Base-by-base conservation (phyloP, 2,888 invertebrate genomes). In the Odontocerum albicorne region DNA sequence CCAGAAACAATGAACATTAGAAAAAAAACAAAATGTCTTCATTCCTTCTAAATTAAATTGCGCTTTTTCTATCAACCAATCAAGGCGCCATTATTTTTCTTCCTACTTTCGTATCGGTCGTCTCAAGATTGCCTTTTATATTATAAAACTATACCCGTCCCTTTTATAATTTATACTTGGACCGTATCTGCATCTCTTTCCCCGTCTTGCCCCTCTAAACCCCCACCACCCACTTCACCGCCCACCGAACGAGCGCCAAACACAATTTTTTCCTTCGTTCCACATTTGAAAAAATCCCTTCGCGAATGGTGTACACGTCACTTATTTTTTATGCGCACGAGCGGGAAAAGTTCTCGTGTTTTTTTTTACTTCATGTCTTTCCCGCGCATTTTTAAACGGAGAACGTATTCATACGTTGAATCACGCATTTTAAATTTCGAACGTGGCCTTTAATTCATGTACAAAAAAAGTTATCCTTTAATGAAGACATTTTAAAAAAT, bases 211-310 rank as follows among this genome's bases (percentile, higher is more conserved):
- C 6, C 27, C 6, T 10, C 4, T 27, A 27, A 4, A 7, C 10
- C 27, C 27, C 27, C 42, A 49, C 58, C 57, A 57, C 62, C 57
- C 59, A 49, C 57, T 57, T 61, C 49, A 60, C 62, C 60, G 51
- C 59, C 62, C 56, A 56, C 54, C 51, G 49, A 21, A 51, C 49
- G 33, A 36, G 54, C 46, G 53, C 45, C 44, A 57, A 56, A 46
- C 47, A 32, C 57, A 19, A 31, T 46, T 54, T 55, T 59, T 55
- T 47, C 38, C 49, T 22, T 42, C 47, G 19, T 45, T 50, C 54
- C 49, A 59, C 59, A 61, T 57, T 61, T 61, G 61, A 61, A 61
- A 61, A 61, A 61, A 59, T 59, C 56, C 58, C 54, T 59, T 43
- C 53, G 33, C 43, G 40, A 45, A 52, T 32, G 44, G 43, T 17